Percentiles rank a stretch among this genome's conserved stretches.
phyloP scores from a whole-genome alignment of 2,888 invertebrate genomes.

The Nasonia oneida region DNA sequence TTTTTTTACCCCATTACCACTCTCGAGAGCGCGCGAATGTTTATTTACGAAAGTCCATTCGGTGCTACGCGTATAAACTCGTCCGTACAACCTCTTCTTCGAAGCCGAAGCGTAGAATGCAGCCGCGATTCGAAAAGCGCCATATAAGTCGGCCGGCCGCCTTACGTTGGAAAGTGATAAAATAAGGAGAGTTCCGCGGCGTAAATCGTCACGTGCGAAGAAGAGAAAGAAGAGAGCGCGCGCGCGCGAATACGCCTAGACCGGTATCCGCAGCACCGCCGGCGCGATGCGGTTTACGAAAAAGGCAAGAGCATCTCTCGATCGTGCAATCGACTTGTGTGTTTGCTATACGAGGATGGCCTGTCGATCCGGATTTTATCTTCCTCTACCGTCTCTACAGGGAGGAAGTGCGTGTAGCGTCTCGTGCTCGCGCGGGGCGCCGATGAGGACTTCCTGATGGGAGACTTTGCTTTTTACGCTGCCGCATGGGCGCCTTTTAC shows the following conservation, averaged over 20 bases:
- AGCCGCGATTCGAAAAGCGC: background rate
- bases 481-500: background rate
- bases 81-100: background rate
- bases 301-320: conserved; percentile 10
- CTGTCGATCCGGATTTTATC: conserved; percentile 3
- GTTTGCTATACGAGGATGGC: background rate
- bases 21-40: background rate
- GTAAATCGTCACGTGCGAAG: background rate
- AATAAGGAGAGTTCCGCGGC: conserved; percentile 24
- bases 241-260: conserved; percentile 52
- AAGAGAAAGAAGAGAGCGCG: conserved; percentile 5
- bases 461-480: background rate
- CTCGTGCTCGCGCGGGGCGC: background rate
- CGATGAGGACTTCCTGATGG: conserved; percentile 31
- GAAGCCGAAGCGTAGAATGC: background rate
- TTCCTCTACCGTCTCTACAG: too few relatives aligned
- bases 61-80: background rate
- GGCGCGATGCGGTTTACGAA: background rate
- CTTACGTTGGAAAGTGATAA: conserved; percentile 54
- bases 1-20: background rate
- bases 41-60: conserved; percentile 8
- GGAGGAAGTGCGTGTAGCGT: background rate
- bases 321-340: background rate
- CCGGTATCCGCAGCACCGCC: conserved; percentile 38
- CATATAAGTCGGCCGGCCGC: background rate